Conservation (phyloP, 1,140 invertebrate genomes). For the Mizuhopecten yessoensis region DNA sequence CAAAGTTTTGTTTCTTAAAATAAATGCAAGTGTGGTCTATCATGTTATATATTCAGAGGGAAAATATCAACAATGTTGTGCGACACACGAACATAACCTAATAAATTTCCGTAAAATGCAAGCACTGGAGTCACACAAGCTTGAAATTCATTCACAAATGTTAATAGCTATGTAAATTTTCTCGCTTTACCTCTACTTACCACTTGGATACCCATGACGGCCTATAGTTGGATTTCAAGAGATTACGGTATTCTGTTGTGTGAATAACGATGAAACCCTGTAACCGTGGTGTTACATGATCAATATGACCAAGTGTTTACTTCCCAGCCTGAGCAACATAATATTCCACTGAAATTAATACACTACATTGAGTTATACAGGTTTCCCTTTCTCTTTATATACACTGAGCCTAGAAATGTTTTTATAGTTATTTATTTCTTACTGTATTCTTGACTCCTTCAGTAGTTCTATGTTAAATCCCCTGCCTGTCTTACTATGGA, state of each 20-base stretch:
- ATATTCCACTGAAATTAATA: no score
- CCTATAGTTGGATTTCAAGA: neutral
- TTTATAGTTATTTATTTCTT: no score
- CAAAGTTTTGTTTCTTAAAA: neutral
- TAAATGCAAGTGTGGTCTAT: no score
- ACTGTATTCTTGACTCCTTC: no score
- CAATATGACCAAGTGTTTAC: no score
- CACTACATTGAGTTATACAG: no score
- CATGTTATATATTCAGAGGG: neutral
- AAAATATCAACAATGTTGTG: neutral
- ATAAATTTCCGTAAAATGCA: neutral
- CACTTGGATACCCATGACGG: constrained; percentile 29
- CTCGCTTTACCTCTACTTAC: neutral
- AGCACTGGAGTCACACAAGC: neutral
- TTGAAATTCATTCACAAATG: constrained; percentile 9
- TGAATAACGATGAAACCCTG: neutral
- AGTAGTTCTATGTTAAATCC: no score
- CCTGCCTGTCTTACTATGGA: no score
- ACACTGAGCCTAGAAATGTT: no score
- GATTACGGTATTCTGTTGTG: neutral
- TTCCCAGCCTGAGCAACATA: no score
- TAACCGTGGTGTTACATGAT: neutral
- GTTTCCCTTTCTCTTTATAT: no score
- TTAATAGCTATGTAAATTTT: neutral
- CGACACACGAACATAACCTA: no score